phyloP scores from a whole-genome alignment of 2,797 vertebrate species.

The Hapalemur alaotrensis region DNA sequence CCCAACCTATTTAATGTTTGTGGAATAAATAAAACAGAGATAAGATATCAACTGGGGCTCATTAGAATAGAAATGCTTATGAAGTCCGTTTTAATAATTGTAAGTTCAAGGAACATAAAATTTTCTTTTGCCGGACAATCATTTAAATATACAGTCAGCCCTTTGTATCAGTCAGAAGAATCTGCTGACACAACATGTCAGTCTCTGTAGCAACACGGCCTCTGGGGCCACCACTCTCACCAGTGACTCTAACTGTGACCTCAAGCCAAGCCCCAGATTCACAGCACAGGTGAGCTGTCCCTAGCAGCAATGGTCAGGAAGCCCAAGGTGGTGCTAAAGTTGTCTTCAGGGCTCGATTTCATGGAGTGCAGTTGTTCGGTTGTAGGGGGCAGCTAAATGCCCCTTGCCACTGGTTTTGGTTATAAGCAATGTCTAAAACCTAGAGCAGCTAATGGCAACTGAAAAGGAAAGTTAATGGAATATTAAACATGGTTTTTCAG shows the following conservation, averaged over 20 bases:
- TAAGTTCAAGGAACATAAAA: neutral
- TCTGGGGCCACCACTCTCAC: neutral
- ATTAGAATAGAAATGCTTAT: neutral
- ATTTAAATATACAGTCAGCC: neutral
- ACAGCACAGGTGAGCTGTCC: accelerated
- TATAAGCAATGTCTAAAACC: neutral
- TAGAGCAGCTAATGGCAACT: neutral
- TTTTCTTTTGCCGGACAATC: neutral
- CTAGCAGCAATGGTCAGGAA: accelerated
- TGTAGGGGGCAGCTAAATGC: neutral
- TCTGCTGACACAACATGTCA: accelerated
- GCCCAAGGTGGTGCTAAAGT: accelerated
- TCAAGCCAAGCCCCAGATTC: neutral
- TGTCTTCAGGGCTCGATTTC: neutral
- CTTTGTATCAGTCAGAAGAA: no score
- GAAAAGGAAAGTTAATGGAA: no score
- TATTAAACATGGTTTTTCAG: accelerated
- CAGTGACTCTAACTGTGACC: accelerated
- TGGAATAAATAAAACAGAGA: neutral
- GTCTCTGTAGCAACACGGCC: no score
- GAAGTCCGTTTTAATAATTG: neutral
- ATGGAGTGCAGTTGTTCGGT: accelerated
- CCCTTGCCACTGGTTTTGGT: no score
- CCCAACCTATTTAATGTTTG: neutral
- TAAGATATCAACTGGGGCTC: neutral